A percentile compares a stretch with the other conserved stretches of the same genome.
Conservation (phyloP, 2,113 vertebrate species). For the Psittacara wagleri region DNA sequence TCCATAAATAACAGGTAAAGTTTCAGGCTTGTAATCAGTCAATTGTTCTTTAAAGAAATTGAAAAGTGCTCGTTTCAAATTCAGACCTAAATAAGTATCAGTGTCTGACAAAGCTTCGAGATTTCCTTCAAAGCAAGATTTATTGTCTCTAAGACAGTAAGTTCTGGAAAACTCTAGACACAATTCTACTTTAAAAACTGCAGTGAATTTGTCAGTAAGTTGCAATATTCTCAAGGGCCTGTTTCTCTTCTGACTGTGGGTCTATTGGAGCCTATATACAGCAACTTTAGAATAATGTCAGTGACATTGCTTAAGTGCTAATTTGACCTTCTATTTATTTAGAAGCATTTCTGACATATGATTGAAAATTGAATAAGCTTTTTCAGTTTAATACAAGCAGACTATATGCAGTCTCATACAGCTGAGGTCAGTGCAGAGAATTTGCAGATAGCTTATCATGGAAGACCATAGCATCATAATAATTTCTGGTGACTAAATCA, state of each 20-base stretch:
- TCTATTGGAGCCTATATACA: background rate
- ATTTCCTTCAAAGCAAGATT: background rate
- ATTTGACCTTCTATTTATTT: conserved; percentile 8
- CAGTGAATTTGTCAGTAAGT: background rate
- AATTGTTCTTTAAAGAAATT: conserved; percentile 10
- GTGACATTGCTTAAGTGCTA: background rate
- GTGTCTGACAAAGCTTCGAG: background rate
- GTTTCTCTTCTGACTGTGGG: background rate
- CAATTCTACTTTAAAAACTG: background rate
- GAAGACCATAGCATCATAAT: background rate
- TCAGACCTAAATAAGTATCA: background rate
- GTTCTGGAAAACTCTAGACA: background rate
- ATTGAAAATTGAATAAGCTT: background rate
- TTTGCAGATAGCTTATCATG: background rate
- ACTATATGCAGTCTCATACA: background rate
- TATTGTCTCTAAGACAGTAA: background rate
- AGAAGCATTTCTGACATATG: background rate
- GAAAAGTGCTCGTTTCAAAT: conserved; percentile 8
- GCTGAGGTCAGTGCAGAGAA: background rate
- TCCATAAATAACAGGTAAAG: conserved; percentile 24
- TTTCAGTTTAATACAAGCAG: background rate
- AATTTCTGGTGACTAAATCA: background rate
- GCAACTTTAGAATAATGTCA: background rate
- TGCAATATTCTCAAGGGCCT: background rate
- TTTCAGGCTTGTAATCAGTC: conserved; percentile 1